A percentile compares a stretch with the other conserved stretches of the same genome.
Evolutionary conservation across 2,888 invertebrate species (phyloP).

Genomic region (Dorcus parallelipipedus): DNA sequence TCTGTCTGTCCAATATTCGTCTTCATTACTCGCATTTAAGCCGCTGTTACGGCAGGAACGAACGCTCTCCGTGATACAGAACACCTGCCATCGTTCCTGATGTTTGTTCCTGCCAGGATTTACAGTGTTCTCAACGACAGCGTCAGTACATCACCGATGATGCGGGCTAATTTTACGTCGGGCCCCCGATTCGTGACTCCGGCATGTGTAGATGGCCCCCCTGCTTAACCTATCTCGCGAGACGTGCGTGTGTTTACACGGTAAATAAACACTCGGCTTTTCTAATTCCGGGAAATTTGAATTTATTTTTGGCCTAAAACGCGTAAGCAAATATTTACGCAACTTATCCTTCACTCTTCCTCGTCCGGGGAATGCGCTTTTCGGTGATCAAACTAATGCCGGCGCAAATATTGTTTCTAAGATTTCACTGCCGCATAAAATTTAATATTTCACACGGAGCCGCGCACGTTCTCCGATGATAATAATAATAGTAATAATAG

Average conservation of each 20-base stretch:
- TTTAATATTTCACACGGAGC: constrained; percentile 2
- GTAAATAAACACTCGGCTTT: constrained; percentile 13
- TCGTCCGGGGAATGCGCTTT: too few relatives aligned
- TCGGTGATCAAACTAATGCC: too few relatives aligned
- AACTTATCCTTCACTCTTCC: too few relatives aligned
- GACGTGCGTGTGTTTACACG: constrained; percentile 10
- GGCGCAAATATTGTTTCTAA: background rate
- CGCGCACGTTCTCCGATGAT: background rate
- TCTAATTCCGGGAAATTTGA: constrained; percentile 8
- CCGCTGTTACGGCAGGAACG: constrained; percentile 17
- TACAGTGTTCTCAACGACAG: constrained; percentile 24
- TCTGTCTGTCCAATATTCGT: constrained; percentile 11
- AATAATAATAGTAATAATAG: constrained; percentile 1
- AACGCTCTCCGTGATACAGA: constrained; percentile 18
- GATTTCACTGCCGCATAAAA: background rate
- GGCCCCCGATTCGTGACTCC: constrained; percentile 19
- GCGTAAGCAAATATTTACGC: too few relatives aligned
- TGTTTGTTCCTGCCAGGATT: constrained; percentile 27
- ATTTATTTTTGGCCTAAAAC: constrained; percentile 11
- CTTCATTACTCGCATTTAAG: constrained; percentile 15
- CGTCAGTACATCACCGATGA: constrained; percentile 20
- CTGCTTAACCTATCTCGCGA: constrained; percentile 14
- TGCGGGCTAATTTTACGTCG: constrained; percentile 24
- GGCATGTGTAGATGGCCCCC: constrained; percentile 10
- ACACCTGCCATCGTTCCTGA: constrained; percentile 25